Conservation (phyloP, 2,113 vertebrate species). For the Indicator indicator region DNA sequence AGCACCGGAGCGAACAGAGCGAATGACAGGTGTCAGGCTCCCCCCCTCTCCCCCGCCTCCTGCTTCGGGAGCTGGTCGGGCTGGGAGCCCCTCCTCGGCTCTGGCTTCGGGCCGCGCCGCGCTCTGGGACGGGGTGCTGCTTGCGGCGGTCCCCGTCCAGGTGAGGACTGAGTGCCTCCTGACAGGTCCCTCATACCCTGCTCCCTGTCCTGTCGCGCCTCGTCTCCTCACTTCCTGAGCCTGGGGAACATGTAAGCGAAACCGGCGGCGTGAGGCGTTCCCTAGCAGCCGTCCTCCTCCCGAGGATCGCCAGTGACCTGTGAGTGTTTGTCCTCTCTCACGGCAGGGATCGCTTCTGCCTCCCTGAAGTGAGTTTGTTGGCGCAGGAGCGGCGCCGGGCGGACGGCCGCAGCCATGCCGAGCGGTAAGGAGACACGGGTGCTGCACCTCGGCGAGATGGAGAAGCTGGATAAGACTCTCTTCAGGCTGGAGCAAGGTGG, state of each 20-base stretch:
- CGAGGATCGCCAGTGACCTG: not conserved
- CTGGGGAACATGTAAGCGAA: constrained; percentile 52
- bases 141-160: not conserved
- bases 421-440: constrained; percentile 79
- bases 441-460: constrained; percentile 86
- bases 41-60: not conserved
- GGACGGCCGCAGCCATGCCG: constrained; percentile 71
- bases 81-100: not conserved
- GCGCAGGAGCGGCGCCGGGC: constrained; percentile 56
- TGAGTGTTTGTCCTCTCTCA: not conserved
- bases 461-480: constrained; percentile 86
- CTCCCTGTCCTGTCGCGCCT: not conserved
- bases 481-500: constrained; percentile 90
- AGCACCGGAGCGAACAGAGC: not conserved
- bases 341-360: constrained; percentile 36
- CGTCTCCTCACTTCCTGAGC: not conserved
- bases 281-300: not conserved
- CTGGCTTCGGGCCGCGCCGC: not conserved
- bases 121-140: not conserved
- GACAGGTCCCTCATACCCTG: not conserved
- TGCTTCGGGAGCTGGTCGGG: not conserved
- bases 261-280: not conserved
- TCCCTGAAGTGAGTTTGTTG: constrained; percentile 16
- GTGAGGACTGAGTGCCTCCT: not conserved
- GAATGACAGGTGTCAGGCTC: constrained; percentile 49